A percentile compares a stretch with the other conserved stretches of the same genome.
Conservation (phyloP, 2,113 vertebrate species). For the Epinephelus lanceolatus region DNA sequence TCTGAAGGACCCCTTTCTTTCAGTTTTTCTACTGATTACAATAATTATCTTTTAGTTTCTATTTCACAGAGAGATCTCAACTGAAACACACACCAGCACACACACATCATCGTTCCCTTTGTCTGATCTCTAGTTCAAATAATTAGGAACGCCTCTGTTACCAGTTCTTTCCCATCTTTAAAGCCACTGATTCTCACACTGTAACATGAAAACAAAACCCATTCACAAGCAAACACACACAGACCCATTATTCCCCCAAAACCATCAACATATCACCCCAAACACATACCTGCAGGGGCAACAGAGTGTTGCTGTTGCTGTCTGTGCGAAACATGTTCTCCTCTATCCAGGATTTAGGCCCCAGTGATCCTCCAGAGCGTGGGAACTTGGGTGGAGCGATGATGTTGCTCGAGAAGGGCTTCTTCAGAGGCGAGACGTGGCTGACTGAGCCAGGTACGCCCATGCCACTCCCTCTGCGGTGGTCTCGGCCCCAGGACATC, state of each 20-base stretch:
- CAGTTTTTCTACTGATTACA: not conserved
- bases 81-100: not conserved
- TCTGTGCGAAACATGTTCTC: conserved; percentile 97
- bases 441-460: conserved; percentile 92
- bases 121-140: not conserved
- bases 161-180: conserved; percentile 31
- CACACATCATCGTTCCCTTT: not conserved
- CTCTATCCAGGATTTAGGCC: conserved; percentile 96
- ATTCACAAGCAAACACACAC: conserved; percentile 8
- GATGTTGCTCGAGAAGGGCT: conserved; percentile 96
- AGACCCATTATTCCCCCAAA: conserved; percentile 9
- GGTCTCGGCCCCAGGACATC: conserved; percentile 96
- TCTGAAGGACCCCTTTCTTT: not conserved
- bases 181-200: conserved; percentile 4
- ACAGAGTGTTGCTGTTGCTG: conserved; percentile 97
- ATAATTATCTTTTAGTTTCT: not conserved
- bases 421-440: conserved; percentile 96
- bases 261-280: conserved; percentile 33
- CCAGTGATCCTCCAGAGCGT: conserved; percentile 90
- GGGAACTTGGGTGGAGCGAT: conserved; percentile 98
- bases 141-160: conserved; percentile 8
- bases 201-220: conserved; percentile 19
- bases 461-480: conserved; percentile 92
- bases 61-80: not conserved
- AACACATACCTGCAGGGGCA: conserved; percentile 94